These are phyloP conservation scores for Heliconius eleuchia DNA, from an alignment of 1,140 invertebrate genomes.

Conservation along the genomic window DNA sequence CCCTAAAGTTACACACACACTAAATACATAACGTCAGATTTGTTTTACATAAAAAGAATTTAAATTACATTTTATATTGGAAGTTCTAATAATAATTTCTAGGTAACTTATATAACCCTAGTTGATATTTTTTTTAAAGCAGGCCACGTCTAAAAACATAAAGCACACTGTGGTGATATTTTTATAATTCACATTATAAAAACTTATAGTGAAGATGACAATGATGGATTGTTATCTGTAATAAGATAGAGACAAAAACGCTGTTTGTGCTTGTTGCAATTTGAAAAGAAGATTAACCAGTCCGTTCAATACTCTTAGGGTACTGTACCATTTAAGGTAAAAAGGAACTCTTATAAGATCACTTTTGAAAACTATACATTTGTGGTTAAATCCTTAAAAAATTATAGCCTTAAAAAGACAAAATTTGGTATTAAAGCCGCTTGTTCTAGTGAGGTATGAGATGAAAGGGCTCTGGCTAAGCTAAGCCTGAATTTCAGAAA, in stretches of 20 bases:
- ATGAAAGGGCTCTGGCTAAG: too few relatives aligned
- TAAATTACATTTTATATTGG: background rate
- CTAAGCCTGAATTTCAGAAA: too few relatives aligned
- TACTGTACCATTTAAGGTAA: too few relatives aligned
- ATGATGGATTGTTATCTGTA: slow-evolving; percentile 40
- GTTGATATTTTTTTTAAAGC: background rate
- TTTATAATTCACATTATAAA: slow-evolving; percentile 7
- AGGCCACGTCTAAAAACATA: background rate
- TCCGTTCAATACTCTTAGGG: background rate
- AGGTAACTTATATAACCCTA: too few relatives aligned
- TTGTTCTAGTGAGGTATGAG: too few relatives aligned
- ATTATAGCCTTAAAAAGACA: too few relatives aligned
- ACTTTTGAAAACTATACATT: too few relatives aligned
- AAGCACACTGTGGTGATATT: background rate
- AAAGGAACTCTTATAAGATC: too few relatives aligned
- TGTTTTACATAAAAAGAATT: background rate
- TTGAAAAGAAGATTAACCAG: slow-evolving; percentile 23
- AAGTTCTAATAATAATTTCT: background rate
- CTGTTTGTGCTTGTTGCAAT: background rate
- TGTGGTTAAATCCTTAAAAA: too few relatives aligned
- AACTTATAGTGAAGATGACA: slow-evolving; percentile 37
- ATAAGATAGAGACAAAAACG: slow-evolving; percentile 29
- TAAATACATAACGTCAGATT: background rate
- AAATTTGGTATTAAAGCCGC: too few relatives aligned
- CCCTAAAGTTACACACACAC: background rate